Percentiles rank a stretch among this genome's conserved stretches.
These are phyloP conservation scores for Choristoneura fumiferana DNA, from an alignment of 1,140 invertebrate species.

Conservation along the genomic window DNA sequence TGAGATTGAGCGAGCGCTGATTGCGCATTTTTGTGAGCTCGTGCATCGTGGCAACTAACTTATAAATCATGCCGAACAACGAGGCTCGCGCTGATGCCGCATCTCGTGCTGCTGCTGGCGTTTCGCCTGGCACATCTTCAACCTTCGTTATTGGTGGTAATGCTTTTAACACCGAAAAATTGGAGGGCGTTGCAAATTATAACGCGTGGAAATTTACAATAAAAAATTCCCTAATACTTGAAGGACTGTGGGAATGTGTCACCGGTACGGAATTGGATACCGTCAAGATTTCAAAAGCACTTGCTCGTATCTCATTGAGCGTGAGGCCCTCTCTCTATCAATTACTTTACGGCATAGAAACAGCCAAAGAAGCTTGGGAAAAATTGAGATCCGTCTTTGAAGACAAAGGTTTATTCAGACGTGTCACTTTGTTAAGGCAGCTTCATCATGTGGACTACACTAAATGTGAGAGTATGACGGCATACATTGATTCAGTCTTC, in stretches of 20 bases:
- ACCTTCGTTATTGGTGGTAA: not conserved
- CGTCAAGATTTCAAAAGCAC: not conserved
- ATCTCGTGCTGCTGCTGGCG: no score
- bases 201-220: not conserved
- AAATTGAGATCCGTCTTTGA: not conserved
- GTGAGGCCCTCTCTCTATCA: not conserved
- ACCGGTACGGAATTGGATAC: not conserved
- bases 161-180: not conserved
- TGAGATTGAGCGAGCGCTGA: no score
- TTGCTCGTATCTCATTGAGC: not conserved
- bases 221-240: not conserved
- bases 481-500: no score
- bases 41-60: no score
- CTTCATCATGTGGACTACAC: no score
- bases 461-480: no score
- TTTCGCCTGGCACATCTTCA: no score
- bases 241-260: not conserved
- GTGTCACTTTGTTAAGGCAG: not conserved
- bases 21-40: no score
- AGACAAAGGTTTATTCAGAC: conserved; percentile 9
- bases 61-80: no score
- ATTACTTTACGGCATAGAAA: not conserved
- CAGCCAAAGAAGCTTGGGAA: conserved; percentile 7
- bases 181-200: not conserved
- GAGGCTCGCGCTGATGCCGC: no score